Conservation (phyloP, 2,113 vertebrate species). For the Cottus gobio region DNA sequence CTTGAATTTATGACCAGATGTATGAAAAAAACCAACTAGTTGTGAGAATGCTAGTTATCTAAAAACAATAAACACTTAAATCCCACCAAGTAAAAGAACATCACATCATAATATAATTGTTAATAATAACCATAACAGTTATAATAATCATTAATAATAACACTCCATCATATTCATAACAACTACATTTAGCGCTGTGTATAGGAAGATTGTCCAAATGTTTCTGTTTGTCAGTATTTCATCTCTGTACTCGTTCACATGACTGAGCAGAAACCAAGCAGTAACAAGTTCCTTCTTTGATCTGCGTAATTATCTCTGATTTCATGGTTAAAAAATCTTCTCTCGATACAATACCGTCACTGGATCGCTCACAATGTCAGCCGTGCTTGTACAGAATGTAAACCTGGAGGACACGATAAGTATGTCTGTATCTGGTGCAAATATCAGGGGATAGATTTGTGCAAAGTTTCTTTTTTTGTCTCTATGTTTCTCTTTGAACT, state of each 20-base stretch:
- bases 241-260: constrained; percentile 47
- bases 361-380: constrained; percentile 58
- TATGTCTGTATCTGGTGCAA: constrained; percentile 74
- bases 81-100: constrained; percentile 85
- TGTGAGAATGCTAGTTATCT: constrained; percentile 82
- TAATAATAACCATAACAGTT: constrained; percentile 87
- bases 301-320: constrained; percentile 29
- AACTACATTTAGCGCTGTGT: constrained; percentile 86
- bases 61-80: constrained; percentile 86
- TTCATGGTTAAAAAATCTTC: constrained; percentile 41
- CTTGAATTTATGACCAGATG: constrained; percentile 72
- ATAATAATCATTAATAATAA: constrained; percentile 87
- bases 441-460: constrained; percentile 77
- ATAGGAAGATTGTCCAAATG: constrained; percentile 86
- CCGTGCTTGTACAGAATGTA: constrained; percentile 70
- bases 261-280: constrained; percentile 60
- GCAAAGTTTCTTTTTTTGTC: constrained; percentile 75
- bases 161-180: constrained; percentile 87
- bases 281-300: constrained; percentile 28
- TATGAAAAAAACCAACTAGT: constrained; percentile 77
- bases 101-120: constrained; percentile 85
- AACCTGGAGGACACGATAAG: constrained; percentile 73
- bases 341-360: constrained; percentile 36
- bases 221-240: constrained; percentile 64
- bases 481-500: constrained; percentile 75